These are phyloP conservation scores for Schizotus pectinicornis DNA, from an alignment of 2,888 invertebrate species.

Conservation along the genomic window DNA sequence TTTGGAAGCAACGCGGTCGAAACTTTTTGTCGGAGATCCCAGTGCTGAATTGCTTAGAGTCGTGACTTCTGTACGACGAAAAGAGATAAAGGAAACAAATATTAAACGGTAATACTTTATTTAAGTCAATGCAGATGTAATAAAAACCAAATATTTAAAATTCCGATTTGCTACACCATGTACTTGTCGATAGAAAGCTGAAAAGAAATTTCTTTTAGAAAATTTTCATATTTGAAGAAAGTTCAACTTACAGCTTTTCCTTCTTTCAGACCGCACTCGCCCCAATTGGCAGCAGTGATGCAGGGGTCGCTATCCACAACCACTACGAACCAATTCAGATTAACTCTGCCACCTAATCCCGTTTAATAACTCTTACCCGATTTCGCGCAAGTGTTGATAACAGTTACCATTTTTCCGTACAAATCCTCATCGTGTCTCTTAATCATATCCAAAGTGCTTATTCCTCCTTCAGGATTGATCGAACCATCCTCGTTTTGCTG, in stretches of 20 bases:
- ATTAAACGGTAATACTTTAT: too few relatives aligned
- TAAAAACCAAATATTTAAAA: too few relatives aligned
- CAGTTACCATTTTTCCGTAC: conserved; percentile 29
- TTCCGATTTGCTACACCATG: too few relatives aligned
- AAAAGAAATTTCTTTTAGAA: background rate
- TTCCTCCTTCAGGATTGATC: conserved; percentile 29
- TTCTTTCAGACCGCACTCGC: conserved; percentile 12
- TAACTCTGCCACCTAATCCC: too few relatives aligned
- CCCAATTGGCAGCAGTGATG: conserved; percentile 8
- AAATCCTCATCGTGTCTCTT: conserved; percentile 36
- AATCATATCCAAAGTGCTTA: conserved; percentile 29
- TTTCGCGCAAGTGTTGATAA: conserved; percentile 3
- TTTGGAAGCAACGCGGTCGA: too few relatives aligned
- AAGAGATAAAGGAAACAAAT: too few relatives aligned
- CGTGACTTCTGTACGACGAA: too few relatives aligned
- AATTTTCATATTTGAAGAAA: background rate
- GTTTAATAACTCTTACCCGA: too few relatives aligned
- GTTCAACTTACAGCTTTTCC: conserved; percentile 10
- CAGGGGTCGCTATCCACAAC: conserved; percentile 17
- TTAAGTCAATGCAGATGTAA: too few relatives aligned
- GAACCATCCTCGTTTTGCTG: conserved; percentile 35
- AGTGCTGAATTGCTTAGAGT: too few relatives aligned
- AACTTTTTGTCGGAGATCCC: too few relatives aligned
- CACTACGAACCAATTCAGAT: conserved; percentile 1
- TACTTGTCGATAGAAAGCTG: too few relatives aligned